A percentile compares a stretch with the other conserved stretches of the same genome.
phyloP scores from a whole-genome alignment of 2,888 invertebrate genomes.

The Mellilla xanthometata region DNA sequence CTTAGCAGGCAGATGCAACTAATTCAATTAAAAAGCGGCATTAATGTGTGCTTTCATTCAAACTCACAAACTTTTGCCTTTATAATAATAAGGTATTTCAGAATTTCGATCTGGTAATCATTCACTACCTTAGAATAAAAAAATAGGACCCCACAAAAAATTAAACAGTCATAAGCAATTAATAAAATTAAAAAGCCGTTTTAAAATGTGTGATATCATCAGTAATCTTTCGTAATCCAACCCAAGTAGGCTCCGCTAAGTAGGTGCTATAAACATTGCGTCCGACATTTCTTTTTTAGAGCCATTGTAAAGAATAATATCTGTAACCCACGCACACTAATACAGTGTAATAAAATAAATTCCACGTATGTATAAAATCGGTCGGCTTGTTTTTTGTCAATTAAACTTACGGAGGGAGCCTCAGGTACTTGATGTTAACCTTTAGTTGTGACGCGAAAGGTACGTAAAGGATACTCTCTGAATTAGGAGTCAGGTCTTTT shows the following conservation, averaged over 20 bases:
- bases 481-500: slow-evolving; percentile 19
- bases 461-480: slow-evolving; percentile 22
- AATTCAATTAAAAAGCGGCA: too few species aligned
- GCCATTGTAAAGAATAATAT: slow-evolving; percentile 49
- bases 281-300: slow-evolving; percentile 39
- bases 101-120: too few species aligned
- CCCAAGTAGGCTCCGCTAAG: slow-evolving; percentile 32
- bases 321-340: slow-evolving; percentile 56
- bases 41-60: too few species aligned
- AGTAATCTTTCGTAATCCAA: slow-evolving; percentile 26
- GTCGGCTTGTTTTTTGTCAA: slow-evolving; percentile 75
- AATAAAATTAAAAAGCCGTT: background rate
- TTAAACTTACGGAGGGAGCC: slow-evolving; percentile 67
- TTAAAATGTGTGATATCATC: slow-evolving; percentile 7
- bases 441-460: slow-evolving; percentile 26
- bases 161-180: slow-evolving; percentile 1
- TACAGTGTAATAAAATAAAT: slow-evolving; percentile 74
- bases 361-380: slow-evolving; percentile 73
- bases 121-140: too few species aligned
- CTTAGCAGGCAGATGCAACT: too few species aligned
- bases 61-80: too few species aligned
- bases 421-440: slow-evolving; percentile 66
- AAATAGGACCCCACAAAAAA: too few species aligned
- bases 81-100: too few species aligned
- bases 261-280: slow-evolving; percentile 34